These are phyloP conservation scores for Cassiopea xamachana DNA, from an alignment of 30 jellyfish, hydroid and myxozoan genomes.

Conservation along the genomic window DNA sequence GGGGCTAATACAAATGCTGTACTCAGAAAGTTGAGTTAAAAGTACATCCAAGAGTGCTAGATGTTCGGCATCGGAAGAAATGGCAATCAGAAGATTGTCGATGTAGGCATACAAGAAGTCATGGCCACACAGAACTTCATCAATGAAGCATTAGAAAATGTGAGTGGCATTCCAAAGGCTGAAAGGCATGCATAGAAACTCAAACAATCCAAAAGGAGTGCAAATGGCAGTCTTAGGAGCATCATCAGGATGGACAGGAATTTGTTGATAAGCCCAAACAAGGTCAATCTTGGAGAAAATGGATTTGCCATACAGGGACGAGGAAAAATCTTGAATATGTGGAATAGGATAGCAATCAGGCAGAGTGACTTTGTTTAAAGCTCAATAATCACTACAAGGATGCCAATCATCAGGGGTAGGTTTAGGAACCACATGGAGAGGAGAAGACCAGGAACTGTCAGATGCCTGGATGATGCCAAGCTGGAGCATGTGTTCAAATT, in stretches of 20 bases:
- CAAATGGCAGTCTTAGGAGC: constrained; percentile 13
- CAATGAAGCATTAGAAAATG: constrained; percentile 29
- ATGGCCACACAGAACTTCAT: constrained; percentile 20
- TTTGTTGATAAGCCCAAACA: constrained; percentile 29
- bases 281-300: constrained; percentile 13
- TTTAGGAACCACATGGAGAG: constrained; percentile 1
- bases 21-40: constrained; percentile 7
- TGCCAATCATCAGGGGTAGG: constrained; percentile 42
- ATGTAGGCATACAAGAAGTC: constrained; percentile 30
- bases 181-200: constrained; percentile 30
- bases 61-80: constrained; percentile 36
- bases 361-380: constrained; percentile 36
- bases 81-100: constrained; percentile 39
- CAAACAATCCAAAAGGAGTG: constrained; percentile 16
- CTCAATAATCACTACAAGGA: constrained; percentile 64
- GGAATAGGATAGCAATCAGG: constrained; percentile 54
- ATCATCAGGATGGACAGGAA: constrained; percentile 25
- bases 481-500: constrained; percentile 1
- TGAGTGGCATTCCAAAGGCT: constrained; percentile 53
- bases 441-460: constrained; percentile 12
- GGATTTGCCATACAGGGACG: constrained; percentile 5
- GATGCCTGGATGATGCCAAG: constrained; percentile 1
- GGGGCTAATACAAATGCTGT: constrained; percentile 18
- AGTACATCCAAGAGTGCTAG: constrained; percentile 24
- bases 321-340: constrained; percentile 33